Percentiles rank a stretch among this genome's conserved stretches.
These are phyloP conservation scores for Drosophila eugracilis DNA, from an alignment of 1,140 invertebrate genomes.

Conservation along the genomic window DNA sequence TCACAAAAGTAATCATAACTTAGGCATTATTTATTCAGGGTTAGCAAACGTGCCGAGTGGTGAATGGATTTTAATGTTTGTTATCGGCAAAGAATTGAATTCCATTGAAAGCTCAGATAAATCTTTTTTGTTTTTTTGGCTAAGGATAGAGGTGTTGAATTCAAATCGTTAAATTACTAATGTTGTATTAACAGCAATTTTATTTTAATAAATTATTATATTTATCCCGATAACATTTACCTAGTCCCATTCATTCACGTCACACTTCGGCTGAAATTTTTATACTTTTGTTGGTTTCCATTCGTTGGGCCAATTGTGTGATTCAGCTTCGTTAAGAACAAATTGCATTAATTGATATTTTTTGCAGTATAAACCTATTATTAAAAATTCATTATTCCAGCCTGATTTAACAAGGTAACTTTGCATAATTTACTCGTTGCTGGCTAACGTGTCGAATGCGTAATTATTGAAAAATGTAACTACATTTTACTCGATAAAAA, in stretches of 20 bases:
- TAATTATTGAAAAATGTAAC: constrained; percentile 18
- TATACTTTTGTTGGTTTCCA: not conserved
- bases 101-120: not conserved
- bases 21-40: not conserved
- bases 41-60: not conserved
- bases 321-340: constrained; percentile 11
- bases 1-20: not conserved
- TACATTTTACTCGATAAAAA: constrained; percentile 1
- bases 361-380: not conserved
- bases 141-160: not conserved
- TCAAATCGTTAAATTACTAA: not conserved
- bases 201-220: not conserved
- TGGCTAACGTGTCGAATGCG: constrained; percentile 7
- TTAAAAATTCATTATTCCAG: constrained; percentile 6
- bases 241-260: not conserved
- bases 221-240: not conserved
- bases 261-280: not conserved
- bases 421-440: constrained; percentile 11
- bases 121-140: not conserved
- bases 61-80: not conserved
- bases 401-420: constrained; percentile 6
- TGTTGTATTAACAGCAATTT: not conserved
- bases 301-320: constrained; percentile 6
- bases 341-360: constrained; percentile 19
- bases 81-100: not conserved